Base-by-base conservation (phyloP, 2,113 vertebrate genomes). In the Dendrocopos noguchii region DNA sequence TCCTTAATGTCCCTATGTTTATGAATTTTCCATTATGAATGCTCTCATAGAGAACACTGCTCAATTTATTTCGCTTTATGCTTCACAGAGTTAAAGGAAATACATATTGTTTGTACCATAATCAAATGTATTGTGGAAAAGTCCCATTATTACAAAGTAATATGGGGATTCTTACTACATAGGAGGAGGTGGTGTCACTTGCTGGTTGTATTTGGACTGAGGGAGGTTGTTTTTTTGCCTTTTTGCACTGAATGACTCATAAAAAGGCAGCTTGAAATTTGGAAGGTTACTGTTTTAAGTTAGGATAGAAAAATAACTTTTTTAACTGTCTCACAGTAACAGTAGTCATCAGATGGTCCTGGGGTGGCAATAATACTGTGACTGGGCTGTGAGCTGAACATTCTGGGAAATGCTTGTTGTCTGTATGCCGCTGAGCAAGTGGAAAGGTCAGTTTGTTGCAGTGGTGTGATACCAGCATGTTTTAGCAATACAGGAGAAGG, bases 181-280 rank as follows among this genome's bases (percentile, higher is more conserved):
- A 39, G 31, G 34, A 22, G 50, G 13, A 50, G 36, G 15, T 66
- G 65, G 5, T 67, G 44, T 73, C 34, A 80, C 47, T 10, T 76
- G 52, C n/a, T 29, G 3, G 24, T 77, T 5, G 1, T 74, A 14
- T 44, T 46, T 85, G 68, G 52, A 57, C 74, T 44, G 47, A 18
- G 47, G 47, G 34, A 42, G 24, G 14, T 64, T 75, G 44, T 64
- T 96, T 88, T 88, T 33, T 90, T 94, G 65, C 39, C 42, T 92
- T 91, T 92, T 92, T 90, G 79, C 57, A 39, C 53, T 33, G n/a
- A 68, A 39, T 96, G 93, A 94, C 76, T 96, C 92, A 85, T 65
- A 47, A 94, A 96, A 95, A 85, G 79, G 60, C 84, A 91, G 20
- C 61, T 61, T 94, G 79, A 91, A 94, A 83, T 90, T 71, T 84